A percentile compares a stretch with the other conserved stretches of the same genome.
Conservation (phyloP, 2,113 vertebrate species). For the Mellivora capensis region DNA sequence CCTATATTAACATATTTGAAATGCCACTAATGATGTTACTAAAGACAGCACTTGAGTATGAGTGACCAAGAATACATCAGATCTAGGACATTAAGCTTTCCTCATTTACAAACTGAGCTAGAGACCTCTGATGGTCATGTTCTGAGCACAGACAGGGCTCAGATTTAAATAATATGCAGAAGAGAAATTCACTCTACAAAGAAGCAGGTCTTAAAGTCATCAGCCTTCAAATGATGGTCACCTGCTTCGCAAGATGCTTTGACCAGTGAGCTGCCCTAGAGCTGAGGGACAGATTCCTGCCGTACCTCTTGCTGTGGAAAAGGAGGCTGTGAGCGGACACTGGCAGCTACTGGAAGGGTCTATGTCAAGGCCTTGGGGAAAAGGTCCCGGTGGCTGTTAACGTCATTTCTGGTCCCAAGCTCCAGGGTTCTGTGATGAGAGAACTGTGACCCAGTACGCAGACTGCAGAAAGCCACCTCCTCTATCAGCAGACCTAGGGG, state of each 20-base stretch:
- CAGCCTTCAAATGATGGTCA: not conserved
- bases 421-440: not conserved
- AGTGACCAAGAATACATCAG: not conserved
- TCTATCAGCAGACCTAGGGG: not conserved
- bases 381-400: not conserved
- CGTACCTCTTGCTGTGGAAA: not conserved
- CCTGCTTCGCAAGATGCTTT: not conserved
- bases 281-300: not conserved
- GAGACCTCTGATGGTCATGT: not conserved
- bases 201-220: not conserved
- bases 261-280: not conserved
- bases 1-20: not conserved
- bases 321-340: accelerated
- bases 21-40: not conserved
- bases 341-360: not conserved
- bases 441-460: accelerated
- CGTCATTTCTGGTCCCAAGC: not conserved
- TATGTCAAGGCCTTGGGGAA: not conserved
- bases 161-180: not conserved
- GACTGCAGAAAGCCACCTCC: not conserved
- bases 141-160: not conserved
- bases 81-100: not conserved
- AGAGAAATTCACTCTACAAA: not conserved
- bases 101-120: not conserved
- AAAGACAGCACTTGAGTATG: not conserved